Evolutionary conservation across 2,888 invertebrate genomes (phyloP).

Genomic region (Linnaemya vulpina): DNA sequence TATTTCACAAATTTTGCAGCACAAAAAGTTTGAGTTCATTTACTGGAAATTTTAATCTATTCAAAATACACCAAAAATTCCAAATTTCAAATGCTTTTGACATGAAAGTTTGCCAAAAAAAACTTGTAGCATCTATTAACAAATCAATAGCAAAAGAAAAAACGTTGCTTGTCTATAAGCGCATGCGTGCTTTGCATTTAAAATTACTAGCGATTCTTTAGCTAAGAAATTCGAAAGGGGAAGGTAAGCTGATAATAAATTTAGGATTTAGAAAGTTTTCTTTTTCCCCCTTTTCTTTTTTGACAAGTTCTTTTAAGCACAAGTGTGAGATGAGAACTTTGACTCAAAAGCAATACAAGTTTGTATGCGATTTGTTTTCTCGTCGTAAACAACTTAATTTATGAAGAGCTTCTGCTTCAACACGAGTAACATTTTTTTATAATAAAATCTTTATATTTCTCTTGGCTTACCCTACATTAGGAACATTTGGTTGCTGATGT

Average conservation of each 20-base stretch:
- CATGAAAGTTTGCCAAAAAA: slow-evolving; percentile 39
- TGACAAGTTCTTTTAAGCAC: background rate
- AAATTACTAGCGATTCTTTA: slow-evolving; percentile 21
- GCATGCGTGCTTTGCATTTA: slow-evolving; percentile 56
- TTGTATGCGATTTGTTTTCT: background rate
- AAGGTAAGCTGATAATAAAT: slow-evolving; percentile 22
- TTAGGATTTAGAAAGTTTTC: slow-evolving; percentile 2
- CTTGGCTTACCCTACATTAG: slow-evolving; percentile 34
- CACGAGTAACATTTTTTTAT: background rate
- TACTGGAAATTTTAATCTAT: background rate
- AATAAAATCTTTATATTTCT: background rate
- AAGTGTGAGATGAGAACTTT: background rate
- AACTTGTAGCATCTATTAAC: background rate
- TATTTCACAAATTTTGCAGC: background rate
- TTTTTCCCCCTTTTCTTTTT: background rate
- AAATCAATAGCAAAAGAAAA: background rate
- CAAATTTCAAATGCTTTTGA: slow-evolving; percentile 67
- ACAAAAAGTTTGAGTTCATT: background rate
- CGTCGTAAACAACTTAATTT: background rate
- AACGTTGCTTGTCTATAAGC: slow-evolving; percentile 45
- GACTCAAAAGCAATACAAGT: background rate
- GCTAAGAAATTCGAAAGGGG: slow-evolving; percentile 5
- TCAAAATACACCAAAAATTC: slow-evolving; percentile 63
- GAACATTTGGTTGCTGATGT: slow-evolving; percentile 18
- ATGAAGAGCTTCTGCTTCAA: background rate